Base-by-base conservation (phyloP, 2,113 vertebrate species). In the Trachemys scripta region DNA sequence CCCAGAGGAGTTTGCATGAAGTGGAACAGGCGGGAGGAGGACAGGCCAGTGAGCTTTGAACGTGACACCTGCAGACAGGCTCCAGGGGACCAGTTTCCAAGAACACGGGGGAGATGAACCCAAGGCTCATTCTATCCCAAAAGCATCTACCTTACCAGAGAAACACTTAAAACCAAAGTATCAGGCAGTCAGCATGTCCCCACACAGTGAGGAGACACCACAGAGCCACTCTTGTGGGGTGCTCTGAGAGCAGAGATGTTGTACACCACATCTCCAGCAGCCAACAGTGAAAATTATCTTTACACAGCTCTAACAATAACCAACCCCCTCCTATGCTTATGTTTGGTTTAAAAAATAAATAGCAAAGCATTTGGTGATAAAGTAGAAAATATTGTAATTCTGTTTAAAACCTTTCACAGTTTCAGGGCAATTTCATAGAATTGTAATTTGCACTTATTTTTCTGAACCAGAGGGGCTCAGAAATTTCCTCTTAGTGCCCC, bases 221-320 rank as follows among this genome's bases (percentile, higher is more conserved):
- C 11, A 24, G n/a, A 22, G 19, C 72, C n/a, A 20, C 38, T 54
- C 19, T 24, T 24, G 4, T 42, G n/a, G 3, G 4, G 19, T 24
- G 11, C 11, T 38, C 24, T 5, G 6, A 24, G n/a, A 7, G 22
- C 24, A 11, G 19, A 42, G 20, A 9, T 24, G 9, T 10, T 24
- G 19, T 10, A 13, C 2, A 7, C 3, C 13, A 11, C 1, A 13
- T 4, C 31, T 45, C 54, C 50, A 14, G 50, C 13, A 50, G 50
- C 50, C 14, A 31, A 19, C 3, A 14, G 78, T 47, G 29, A 50
- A 35, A 51, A 35, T 49, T n/a, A 51, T 11, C 42, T 47, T 29
- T 45, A 47, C 45, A 47, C 42, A 78, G 42, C 75, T 27, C 19
- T 49, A 27, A 35, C 31, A 8, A 10, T 19, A n/a, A 3, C 79